These are phyloP conservation scores for Aphidius gifuensis DNA, from an alignment of 1,140 invertebrate genomes.

Conservation along the genomic window DNA sequence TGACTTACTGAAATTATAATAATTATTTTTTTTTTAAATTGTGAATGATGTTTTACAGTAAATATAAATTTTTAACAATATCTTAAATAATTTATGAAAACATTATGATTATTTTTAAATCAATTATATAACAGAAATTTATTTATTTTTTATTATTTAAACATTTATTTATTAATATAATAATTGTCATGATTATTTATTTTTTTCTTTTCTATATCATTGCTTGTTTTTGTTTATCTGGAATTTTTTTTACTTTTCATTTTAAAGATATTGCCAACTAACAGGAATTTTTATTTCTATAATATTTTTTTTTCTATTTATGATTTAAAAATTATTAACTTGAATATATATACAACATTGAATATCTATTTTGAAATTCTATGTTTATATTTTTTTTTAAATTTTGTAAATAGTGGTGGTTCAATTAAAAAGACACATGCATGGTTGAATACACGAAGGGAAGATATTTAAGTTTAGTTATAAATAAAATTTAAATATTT, in stretches of 20 bases:
- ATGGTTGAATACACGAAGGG: conserved; percentile 1
- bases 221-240: too few species aligned
- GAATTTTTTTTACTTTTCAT: too few species aligned
- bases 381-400: conserved; percentile 14
- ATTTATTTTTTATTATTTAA: too few species aligned
- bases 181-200: too few species aligned
- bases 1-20: not conserved
- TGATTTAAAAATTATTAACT: conserved; percentile 8
- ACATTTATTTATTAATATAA: too few species aligned
- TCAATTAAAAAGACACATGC: conserved; percentile 16
- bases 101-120: too few species aligned
- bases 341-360: conserved; percentile 17
- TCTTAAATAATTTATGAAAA: too few species aligned
- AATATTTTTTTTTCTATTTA: not conserved
- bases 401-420: not conserved
- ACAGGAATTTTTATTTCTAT: conserved; percentile 1
- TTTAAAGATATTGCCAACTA: not conserved
- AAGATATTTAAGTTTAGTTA: not conserved
- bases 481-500: conserved; percentile 1
- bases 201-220: too few species aligned
- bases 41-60: conserved; percentile 17
- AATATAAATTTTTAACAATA: too few species aligned
- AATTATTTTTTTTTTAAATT: conserved; percentile 24
- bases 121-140: too few species aligned
- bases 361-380: conserved; percentile 18